These are phyloP conservation scores for Dermochelys coriacea DNA, from an alignment of 2,797 vertebrate species.

Conservation along the genomic window DNA sequence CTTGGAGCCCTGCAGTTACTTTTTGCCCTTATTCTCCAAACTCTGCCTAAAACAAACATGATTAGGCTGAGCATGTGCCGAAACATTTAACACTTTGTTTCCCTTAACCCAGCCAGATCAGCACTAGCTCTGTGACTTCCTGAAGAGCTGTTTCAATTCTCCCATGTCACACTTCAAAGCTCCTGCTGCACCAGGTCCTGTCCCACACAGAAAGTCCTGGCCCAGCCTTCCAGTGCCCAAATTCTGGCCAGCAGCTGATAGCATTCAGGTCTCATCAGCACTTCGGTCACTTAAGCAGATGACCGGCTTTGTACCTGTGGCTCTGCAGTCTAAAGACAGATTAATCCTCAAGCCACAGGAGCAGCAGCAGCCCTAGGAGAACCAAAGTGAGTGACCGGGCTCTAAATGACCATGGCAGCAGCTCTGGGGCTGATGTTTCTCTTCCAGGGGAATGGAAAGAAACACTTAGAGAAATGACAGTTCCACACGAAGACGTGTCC, in stretches of 20 bases:
- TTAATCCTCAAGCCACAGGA: not conserved
- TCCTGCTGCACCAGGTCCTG: too few relatives aligned
- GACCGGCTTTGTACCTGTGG: not conserved
- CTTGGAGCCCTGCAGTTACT: not conserved
- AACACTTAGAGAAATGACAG: not conserved
- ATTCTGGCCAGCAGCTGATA: not conserved
- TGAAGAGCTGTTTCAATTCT: not conserved
- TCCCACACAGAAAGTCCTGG: not conserved
- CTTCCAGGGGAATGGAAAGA: not conserved
- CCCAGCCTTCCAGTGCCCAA: not conserved
- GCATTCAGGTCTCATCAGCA: not conserved
- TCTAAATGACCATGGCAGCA: not conserved
- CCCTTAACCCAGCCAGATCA: not conserved
- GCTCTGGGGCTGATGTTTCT: not conserved
- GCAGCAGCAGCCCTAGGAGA: not conserved
- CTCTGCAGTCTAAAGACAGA: not conserved
- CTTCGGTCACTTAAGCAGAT: not conserved
- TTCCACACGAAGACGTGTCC: not conserved
- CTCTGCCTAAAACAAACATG: not conserved
- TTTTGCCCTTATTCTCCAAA: too few relatives aligned
- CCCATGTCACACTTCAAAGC: not conserved
- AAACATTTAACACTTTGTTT: not conserved
- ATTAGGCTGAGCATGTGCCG: not conserved
- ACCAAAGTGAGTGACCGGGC: too few relatives aligned
- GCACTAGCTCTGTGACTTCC: not conserved